Base-by-base conservation (phyloP, 2,113 vertebrate genomes). In the Hippocampus comes region DNA sequence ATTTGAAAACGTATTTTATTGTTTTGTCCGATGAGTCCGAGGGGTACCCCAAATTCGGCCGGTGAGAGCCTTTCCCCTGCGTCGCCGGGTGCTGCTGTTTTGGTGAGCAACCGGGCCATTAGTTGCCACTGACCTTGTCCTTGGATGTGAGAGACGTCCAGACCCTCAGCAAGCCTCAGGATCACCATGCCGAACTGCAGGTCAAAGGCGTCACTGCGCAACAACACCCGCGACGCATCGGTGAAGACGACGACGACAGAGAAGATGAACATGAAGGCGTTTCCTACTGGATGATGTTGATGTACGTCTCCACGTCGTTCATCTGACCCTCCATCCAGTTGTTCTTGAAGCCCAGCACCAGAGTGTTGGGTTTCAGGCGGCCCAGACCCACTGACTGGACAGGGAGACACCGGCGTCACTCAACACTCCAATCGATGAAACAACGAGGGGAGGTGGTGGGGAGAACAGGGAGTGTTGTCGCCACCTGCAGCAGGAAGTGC, bases 321-420 rank as follows among this genome's bases (percentile, higher is more conserved):
- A 96, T 96, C 80, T 97, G 93, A 77, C 91, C 80, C 57, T 96
- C 92, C 15, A 93, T 90, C 97, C 97, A 99, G 85, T 96, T 95
- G 89, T 95, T 97, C 87, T 98, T 99, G 92, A 96, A 99, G 69
- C 97, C 97, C 86, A 98, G 90, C 43, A 98, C 96, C 80, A 98
- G 85, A 0, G 95, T 98, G 82, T 98, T 98, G 57, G 97, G 96
- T 82, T 93, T 97, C 91, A 99, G 93, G 49, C 96, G 94, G 70
- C 97, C 97, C 86, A 99, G 87, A 82, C 97, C 97, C 57, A 94
- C 92, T 60, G 97, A 95, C 97, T 99, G 89, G 34, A 51, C 3
- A 18, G 23, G 2, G 25, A 73, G 30, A 1, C 12, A 42, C n/a
- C 1, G 11, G 4, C 12, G 30, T 68, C 27, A 18, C 15, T 34